Evolutionary conservation across 2,113 vertebrate genomes (phyloP).

Genomic region (Epinephelus fuscoguttatus): DNA sequence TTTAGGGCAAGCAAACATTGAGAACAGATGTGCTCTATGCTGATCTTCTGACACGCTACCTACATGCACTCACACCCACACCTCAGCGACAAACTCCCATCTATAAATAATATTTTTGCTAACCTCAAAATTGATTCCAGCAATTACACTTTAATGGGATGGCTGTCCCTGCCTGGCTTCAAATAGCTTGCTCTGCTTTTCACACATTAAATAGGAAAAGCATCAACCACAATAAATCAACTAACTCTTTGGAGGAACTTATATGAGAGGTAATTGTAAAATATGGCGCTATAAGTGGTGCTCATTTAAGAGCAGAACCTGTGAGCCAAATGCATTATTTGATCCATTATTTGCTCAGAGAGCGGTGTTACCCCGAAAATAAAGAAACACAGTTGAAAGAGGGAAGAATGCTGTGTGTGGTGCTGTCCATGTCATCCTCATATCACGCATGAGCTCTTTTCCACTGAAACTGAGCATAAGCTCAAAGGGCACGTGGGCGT

Average conservation of each 20-base stretch:
- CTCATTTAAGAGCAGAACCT: conserved; percentile 4
- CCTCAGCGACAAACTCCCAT: background rate
- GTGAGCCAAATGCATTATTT: conserved; percentile 16
- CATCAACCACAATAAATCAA: conserved; percentile 37
- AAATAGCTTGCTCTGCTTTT: conserved; percentile 21
- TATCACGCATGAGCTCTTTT: background rate
- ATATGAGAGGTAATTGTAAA: conserved; percentile 20
- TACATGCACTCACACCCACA: conserved; percentile 31
- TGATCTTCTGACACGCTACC: conserved; percentile 13
- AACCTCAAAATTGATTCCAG: conserved; percentile 49
- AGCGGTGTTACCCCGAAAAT: background rate
- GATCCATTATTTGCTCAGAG: background rate
- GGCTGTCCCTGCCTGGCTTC: conserved; percentile 25
- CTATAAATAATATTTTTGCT: conserved; percentile 38
- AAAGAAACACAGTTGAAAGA: background rate
- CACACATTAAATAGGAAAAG: conserved; percentile 30
- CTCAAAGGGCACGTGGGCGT: background rate
- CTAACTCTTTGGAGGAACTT: background rate
- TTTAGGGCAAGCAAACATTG: conserved; percentile 18
- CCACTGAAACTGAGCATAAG: conserved; percentile 8
- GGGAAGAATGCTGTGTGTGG: conserved; percentile 5
- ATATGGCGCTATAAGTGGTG: conserved; percentile 9
- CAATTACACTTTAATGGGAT: conserved; percentile 37
- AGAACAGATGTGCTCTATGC: conserved; percentile 5
- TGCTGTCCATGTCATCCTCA: conserved; percentile 1